A percentile compares a stretch with the other conserved stretches of the same genome.
Conservation (phyloP, 2,888 invertebrate genomes). For the Catocala nupta region DNA sequence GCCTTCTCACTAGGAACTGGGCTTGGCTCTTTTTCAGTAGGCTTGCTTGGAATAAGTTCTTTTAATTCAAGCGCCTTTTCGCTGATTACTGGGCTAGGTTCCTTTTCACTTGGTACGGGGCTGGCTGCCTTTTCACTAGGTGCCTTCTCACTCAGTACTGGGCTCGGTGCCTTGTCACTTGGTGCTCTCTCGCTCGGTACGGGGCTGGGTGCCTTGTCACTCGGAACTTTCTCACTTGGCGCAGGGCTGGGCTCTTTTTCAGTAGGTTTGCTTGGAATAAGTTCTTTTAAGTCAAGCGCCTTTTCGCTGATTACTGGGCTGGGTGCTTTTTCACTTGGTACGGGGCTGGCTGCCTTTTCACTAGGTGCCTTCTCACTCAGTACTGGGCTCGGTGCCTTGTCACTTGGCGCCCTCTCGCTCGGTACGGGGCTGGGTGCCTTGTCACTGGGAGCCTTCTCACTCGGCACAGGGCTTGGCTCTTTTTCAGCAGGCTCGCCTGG, state of each 20-base stretch:
- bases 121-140: constrained; percentile 16
- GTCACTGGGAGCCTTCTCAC: constrained; percentile 1
- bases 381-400: constrained; percentile 11
- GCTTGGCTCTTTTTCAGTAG: constrained; percentile 1
- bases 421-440: background rate
- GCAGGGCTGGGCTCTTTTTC: background rate
- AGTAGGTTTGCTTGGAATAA: background rate
- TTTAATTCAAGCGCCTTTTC: constrained; percentile 10
- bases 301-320: constrained; percentile 13
- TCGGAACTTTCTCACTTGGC: background rate
- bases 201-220: constrained; percentile 4
- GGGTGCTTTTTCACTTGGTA: background rate
- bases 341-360: constrained; percentile 18
- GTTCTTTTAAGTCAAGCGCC: background rate
- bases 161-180: constrained; percentile 16
- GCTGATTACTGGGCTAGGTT: constrained; percentile 15
- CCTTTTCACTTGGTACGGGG: constrained; percentile 13
- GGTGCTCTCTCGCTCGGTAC: constrained; percentile 13
- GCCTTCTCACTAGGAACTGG: background rate
- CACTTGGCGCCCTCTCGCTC: background rate
- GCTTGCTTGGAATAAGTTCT: background rate
- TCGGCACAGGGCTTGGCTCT: constrained; percentile 20
- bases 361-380: constrained; percentile 14
- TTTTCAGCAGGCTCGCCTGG: too few species aligned
- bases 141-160: constrained; percentile 24